These are phyloP conservation scores for Aphidius colemani DNA, from an alignment of 2,888 invertebrate genomes.

Conservation along the genomic window DNA sequence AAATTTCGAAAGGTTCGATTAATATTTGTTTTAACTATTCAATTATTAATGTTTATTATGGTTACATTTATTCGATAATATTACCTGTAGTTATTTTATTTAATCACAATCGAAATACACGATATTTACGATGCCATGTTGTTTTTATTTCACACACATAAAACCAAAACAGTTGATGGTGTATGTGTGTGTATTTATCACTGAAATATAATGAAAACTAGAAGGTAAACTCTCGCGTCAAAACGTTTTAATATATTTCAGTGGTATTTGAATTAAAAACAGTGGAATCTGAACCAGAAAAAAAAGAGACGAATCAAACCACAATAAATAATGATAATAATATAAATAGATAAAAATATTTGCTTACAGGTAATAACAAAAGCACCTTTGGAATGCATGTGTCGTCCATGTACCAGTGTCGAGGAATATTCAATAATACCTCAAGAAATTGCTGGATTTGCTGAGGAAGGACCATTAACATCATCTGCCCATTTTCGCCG, in stretches of 20 bases:
- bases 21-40: neutral
- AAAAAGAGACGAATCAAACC: slow-evolving; percentile 13
- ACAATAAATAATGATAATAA: neutral
- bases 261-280: slow-evolving; percentile 10
- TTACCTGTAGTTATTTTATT: slow-evolving; percentile 23
- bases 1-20: slow-evolving; percentile 77
- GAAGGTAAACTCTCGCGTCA: too few relatives aligned
- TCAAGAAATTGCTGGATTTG: slow-evolving; percentile 86
- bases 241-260: too few relatives aligned
- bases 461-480: slow-evolving; percentile 76
- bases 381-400: slow-evolving; percentile 92
- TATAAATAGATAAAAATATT: neutral
- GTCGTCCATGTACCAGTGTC: slow-evolving; percentile 86
- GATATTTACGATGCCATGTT: slow-evolving; percentile 47
- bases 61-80: neutral
- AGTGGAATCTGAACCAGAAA: slow-evolving; percentile 19
- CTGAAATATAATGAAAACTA: too few relatives aligned
- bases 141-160: slow-evolving; percentile 38
- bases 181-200: too few relatives aligned
- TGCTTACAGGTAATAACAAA: slow-evolving; percentile 78
- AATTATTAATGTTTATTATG: slow-evolving; percentile 3
- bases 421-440: slow-evolving; percentile 88
- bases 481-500: slow-evolving; percentile 79
- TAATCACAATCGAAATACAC: slow-evolving; percentile 22
- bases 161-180: too few relatives aligned